These are phyloP conservation scores for Lepus oiostolus DNA, from an alignment of 2,797 vertebrate species.

Conservation along the genomic window DNA sequence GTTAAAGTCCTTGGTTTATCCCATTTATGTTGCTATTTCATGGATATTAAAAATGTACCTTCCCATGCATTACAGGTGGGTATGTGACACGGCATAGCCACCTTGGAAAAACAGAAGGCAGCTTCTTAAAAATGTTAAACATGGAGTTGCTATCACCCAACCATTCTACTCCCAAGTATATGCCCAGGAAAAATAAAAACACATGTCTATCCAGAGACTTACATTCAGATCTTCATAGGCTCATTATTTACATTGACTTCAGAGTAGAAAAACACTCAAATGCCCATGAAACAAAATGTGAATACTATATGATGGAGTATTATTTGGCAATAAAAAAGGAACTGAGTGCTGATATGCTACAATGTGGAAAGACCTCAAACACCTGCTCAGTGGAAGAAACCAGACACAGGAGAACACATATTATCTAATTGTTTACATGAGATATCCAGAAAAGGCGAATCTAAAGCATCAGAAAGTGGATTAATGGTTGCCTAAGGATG, in stretches of 20 bases:
- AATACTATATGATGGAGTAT: background rate
- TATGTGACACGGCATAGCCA: background rate
- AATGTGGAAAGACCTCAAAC: background rate
- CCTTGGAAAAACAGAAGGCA: conserved; percentile 9
- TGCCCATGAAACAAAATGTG: background rate
- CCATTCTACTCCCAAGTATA: background rate
- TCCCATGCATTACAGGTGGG: background rate
- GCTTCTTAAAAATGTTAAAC: conserved; percentile 48
- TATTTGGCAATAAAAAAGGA: background rate
- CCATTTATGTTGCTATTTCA: conserved; percentile 3
- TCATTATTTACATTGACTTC: background rate
- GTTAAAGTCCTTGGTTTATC: background rate
- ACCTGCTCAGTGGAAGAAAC: background rate
- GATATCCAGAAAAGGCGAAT: background rate
- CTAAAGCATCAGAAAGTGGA: background rate
- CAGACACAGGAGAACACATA: background rate
- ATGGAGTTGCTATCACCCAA: background rate
- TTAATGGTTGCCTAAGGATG: background rate
- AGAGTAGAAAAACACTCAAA: conserved; percentile 1
- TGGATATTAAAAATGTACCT: background rate
- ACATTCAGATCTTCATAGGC: background rate
- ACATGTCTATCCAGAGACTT: background rate
- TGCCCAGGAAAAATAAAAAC: conserved; percentile 25
- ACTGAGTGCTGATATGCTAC: conserved; percentile 2
- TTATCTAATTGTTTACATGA: background rate